Base-by-base conservation (phyloP, 1,140 invertebrate species). In the Heterodera schachtii region DNA sequence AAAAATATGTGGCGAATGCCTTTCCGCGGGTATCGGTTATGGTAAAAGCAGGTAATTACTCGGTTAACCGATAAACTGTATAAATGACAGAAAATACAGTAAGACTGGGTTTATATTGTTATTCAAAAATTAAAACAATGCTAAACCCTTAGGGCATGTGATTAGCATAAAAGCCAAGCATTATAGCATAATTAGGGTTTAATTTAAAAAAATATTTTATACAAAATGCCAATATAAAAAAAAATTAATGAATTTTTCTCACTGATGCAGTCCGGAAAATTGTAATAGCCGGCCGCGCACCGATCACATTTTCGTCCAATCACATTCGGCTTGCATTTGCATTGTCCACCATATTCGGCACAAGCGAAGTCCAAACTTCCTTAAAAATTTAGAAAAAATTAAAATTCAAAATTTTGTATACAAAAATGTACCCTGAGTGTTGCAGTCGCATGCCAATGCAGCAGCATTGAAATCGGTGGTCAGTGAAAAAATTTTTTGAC, bases 391-490 rank as follows among this genome's bases (percentile, higher is more conserved):
- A 64, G 11, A 64, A n/a, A 64, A 64, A 64, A 64, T 60, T 52
- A 2, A 19, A 1, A 5, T 16, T 16, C 13, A 60, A 16, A 1
- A 60, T 60, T 19, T 16, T 64, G 2, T 60, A 19, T 64, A 19
- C 2, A 13, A 13, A 64, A 64, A 64, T 3, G 5, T 19, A 69
- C 81, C 97, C 75, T 94, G 93, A 86, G 93, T 93, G 88, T 98
- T 94, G 90, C 97, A 99, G 49, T 94, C 92, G 89, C 97, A 99
- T 0, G 93, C 92, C 7, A 96, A 86, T 0, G 96, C 96, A 2
- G 96, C 95, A 82, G 94, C 95, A 89, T 98, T 98, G 90, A 96
- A 98, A 75, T 96, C 94, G 0, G 95, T 92, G 0, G 96, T 97
- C 69, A 99, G 91, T 0, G 97, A 96, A 90, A 98, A 98, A 13